Base-by-base conservation (phyloP, 2,113 vertebrate species). In the Tauraco erythrolophus region DNA sequence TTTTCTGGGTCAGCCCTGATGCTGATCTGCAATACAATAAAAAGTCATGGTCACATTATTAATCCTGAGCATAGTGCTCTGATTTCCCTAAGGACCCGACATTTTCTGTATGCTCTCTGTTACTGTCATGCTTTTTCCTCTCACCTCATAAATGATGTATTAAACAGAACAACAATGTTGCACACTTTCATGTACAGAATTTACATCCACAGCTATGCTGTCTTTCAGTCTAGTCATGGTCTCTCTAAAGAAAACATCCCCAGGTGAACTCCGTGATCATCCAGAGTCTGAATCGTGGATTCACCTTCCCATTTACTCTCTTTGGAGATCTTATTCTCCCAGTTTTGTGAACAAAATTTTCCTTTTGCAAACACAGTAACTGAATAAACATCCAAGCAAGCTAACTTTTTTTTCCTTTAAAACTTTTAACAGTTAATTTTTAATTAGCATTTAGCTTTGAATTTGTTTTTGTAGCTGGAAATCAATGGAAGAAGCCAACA, bases 401-500 rank as follows among this genome's bases (percentile, higher is more conserved):
- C 2, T 33, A 84, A 39, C 1, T 7, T 21, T 72, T 25, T 72
- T 72, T 62, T 70, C 10, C 57, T 84, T 89, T 62, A 54, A 35
- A 93, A 57, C 4, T 72, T 61, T 50, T 33, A 78, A 27, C 14
- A 54, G 5, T 65, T 84, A 37, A 4, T 45, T 93, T 77, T 80
- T 2, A 39, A 78, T 68, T 82, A 81, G 2, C 6, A 64, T 83
- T 82, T 93, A 25, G 3, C 25, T 72, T 86, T 64, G 45, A 71
- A 56, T 62, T 86, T 4, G 4, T 11, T 86, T 93, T 66, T 83
- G 14, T 88, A 88, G 33, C 28, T 83, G 54, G 60, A 88, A 96
- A 80, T 91, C 33, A 75, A 58, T 56, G 53, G 69, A 94, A 94
- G 64, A 94, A 89, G 17, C 57, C 91, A 94, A 57, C 41, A 87